Evolutionary conservation across 2,113 vertebrate species (phyloP).

Genomic region (Oryzias woworae): DNA sequence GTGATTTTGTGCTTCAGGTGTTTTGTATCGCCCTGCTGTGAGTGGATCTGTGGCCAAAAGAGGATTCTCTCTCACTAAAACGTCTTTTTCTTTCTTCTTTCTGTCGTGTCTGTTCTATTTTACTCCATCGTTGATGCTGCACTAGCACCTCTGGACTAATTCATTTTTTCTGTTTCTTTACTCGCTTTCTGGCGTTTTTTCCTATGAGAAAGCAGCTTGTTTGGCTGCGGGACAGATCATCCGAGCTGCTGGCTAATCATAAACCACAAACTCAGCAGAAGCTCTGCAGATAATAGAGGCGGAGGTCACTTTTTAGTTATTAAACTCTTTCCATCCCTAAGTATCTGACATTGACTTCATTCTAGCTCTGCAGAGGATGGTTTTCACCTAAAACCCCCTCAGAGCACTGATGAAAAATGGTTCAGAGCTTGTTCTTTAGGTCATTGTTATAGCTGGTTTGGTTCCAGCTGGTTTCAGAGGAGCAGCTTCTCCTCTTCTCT

Average conservation of each 20-base stretch:
- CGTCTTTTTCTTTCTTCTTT: background rate
- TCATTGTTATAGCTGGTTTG: too few relatives aligned
- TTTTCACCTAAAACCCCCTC: background rate
- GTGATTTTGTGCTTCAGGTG: constrained; percentile 67
- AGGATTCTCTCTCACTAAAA: constrained; percentile 5
- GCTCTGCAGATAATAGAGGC: constrained; percentile 11
- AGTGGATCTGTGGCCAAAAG: constrained; percentile 36
- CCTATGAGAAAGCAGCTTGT: constrained; percentile 7
- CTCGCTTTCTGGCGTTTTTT: constrained; percentile 6
- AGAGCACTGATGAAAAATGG: background rate
- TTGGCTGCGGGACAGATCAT: constrained; percentile 12
- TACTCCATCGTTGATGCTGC: background rate
- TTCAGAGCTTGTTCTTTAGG: too few relatives aligned
- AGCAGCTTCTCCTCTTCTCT: too few relatives aligned
- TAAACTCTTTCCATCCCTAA: background rate
- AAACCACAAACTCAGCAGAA: constrained; percentile 2
- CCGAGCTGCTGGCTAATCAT: constrained; percentile 25
- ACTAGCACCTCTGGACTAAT: constrained; percentile 6
- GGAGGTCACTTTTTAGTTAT: constrained; percentile 4
- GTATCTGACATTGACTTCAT: too few relatives aligned
- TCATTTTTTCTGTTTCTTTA: constrained; percentile 29
- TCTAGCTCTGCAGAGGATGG: too few relatives aligned
- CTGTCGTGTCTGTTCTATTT: background rate
- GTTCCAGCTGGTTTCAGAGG: too few relatives aligned
- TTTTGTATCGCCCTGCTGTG: constrained; percentile 34